Percentiles rank a stretch among this genome's conserved stretches.
Evolutionary conservation across 2,888 invertebrate genomes (phyloP).

Genomic region (Tinea trinotella): DNA sequence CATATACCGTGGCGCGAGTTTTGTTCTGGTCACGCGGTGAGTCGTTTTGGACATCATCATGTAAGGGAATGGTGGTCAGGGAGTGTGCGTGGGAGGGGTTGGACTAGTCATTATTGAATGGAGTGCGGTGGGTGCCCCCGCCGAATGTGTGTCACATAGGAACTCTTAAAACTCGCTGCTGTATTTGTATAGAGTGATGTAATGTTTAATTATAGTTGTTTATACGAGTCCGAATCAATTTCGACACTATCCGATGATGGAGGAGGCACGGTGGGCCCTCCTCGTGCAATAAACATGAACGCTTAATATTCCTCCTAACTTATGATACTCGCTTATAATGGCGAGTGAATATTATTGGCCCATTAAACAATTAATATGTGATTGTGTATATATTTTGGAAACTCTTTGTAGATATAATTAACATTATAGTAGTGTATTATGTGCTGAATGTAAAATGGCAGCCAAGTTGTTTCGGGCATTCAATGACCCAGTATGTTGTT

Average conservation of each 20-base stretch:
- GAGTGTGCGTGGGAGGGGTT: slow-evolving; percentile 32
- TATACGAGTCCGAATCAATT: slow-evolving; percentile 48
- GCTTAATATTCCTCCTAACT: no score
- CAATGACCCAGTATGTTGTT: slow-evolving; percentile 2
- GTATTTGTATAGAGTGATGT: slow-evolving; percentile 78
- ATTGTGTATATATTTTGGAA: background rate
- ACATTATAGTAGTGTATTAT: background rate
- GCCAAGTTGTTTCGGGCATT: slow-evolving; percentile 1
- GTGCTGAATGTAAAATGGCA: no score
- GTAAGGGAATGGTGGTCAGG: no score
- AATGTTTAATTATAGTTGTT: slow-evolving; percentile 50
- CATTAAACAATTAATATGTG: no score
- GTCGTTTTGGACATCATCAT: no score
- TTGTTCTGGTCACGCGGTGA: background rate
- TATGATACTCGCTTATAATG: no score
- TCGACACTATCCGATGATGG: slow-evolving; percentile 65
- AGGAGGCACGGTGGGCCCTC: no score
- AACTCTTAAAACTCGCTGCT: slow-evolving; percentile 85
- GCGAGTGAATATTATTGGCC: no score
- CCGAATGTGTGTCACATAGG: slow-evolving; percentile 76
- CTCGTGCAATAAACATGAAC: no score
- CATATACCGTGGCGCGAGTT: slow-evolving; percentile 1
- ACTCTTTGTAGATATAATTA: background rate
- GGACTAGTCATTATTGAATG: slow-evolving; percentile 74
- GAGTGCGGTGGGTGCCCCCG: slow-evolving; percentile 61